Evolutionary conservation across 1,140 invertebrate species (phyloP).

Genomic region (Steinernema khuongi): DNA sequence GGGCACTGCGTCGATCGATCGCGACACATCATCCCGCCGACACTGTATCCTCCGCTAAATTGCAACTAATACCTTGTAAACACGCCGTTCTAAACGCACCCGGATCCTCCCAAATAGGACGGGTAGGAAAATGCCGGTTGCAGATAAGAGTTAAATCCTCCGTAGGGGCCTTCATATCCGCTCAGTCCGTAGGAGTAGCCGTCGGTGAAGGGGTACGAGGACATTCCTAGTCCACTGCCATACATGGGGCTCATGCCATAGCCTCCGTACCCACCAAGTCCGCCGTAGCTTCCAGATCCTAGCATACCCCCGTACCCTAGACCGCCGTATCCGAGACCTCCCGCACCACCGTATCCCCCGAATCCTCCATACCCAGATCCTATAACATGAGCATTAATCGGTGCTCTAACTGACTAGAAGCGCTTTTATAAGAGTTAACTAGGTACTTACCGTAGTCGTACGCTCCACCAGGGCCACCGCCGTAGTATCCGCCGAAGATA

Average conservation of each 20-base stretch:
- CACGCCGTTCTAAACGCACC: neutral
- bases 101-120: neutral
- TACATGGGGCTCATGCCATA: neutral
- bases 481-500: neutral
- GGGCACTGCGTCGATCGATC: conserved; percentile 2
- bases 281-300: too few relatives aligned
- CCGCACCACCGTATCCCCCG: neutral
- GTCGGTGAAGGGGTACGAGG: conserved; percentile 2
- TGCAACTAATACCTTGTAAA: neutral
- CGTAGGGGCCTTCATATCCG: neutral
- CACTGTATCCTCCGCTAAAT: neutral
- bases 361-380: neutral
- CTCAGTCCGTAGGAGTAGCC: neutral
- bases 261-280: neutral
- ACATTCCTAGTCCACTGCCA: neutral
- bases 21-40: neutral
- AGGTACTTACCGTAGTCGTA: neutral
- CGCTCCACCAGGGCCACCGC: neutral
- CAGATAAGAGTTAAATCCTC: neutral
- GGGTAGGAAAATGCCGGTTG: neutral
- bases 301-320: neutral
- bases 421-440: neutral
- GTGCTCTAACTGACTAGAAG: too few relatives aligned
- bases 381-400: too few relatives aligned
- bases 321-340: neutral